These are phyloP conservation scores for Erebia epiphron DNA, from an alignment of 2,888 invertebrate species.

Conservation along the genomic window DNA sequence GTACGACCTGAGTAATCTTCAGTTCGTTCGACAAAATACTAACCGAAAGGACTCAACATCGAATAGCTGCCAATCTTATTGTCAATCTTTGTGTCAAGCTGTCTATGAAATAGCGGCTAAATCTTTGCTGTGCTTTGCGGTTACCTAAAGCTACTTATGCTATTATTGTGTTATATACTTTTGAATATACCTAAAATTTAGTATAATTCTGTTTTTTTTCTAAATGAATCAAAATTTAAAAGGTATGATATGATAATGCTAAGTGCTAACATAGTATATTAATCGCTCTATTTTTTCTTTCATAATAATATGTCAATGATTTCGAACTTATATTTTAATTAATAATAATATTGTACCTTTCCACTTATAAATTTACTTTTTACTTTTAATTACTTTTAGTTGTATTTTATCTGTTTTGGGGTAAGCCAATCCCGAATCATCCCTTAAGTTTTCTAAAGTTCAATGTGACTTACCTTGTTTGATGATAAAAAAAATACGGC, in stretches of 20 bases:
- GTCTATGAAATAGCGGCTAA: conserved; percentile 26
- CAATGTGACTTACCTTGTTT: conserved; percentile 74
- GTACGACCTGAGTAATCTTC: conserved; percentile 63
- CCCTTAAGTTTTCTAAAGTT: conserved; percentile 52
- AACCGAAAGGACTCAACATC: conserved; percentile 39
- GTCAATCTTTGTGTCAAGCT: conserved; percentile 31
- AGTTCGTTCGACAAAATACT: conserved; percentile 41
- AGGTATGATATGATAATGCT: too few species aligned
- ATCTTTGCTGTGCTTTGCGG: conserved; percentile 18
- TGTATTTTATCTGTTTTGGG: neutral
- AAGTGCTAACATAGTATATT: too few species aligned
- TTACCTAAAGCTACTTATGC: conserved; percentile 11
- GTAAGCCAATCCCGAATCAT: conserved; percentile 50
- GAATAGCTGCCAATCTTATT: conserved; percentile 27
- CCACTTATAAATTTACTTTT: too few species aligned
- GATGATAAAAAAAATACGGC: conserved; percentile 69
- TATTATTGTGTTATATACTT: neutral
- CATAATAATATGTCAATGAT: too few species aligned
- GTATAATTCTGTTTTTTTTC: neutral
- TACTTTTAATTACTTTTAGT: neutral
- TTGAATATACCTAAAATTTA: too few species aligned
- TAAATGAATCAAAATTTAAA: neutral
- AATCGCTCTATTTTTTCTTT: too few species aligned
- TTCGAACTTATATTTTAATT: too few species aligned
- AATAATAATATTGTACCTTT: too few species aligned